A percentile compares a stretch with the other conserved stretches of the same genome.
These are phyloP conservation scores for Larimichthys polyactis DNA, from an alignment of 2,113 vertebrate genomes.

Conservation along the genomic window DNA sequence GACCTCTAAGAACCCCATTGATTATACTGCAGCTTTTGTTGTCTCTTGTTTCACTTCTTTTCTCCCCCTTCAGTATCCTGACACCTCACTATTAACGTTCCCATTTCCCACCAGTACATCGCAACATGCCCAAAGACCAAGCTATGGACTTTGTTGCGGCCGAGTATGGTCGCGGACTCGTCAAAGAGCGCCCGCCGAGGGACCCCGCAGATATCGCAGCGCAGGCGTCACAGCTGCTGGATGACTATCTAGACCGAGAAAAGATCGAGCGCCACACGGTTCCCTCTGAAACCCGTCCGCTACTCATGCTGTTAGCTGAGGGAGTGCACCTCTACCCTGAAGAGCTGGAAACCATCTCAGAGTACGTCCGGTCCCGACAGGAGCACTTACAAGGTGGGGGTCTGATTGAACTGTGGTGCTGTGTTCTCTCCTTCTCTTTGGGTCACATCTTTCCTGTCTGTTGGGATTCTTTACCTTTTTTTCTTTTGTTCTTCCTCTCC, in stretches of 20 bases:
- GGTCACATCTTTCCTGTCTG: neutral
- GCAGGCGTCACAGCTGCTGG: slow-evolving; percentile 82
- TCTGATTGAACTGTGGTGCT: neutral
- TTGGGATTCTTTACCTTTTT: neutral
- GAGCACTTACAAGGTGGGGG: slow-evolving; percentile 79
- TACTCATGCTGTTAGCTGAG: slow-evolving; percentile 82
- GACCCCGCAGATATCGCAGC: slow-evolving; percentile 79
- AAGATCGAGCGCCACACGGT: slow-evolving; percentile 76
- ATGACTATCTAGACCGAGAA: slow-evolving; percentile 81
- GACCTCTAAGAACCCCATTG: neutral
- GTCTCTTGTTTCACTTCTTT: slow-evolving; percentile 12
- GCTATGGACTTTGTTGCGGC: slow-evolving; percentile 80
- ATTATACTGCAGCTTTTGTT: neutral
- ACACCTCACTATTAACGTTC: slow-evolving; percentile 39
- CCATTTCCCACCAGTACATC: slow-evolving; percentile 77
- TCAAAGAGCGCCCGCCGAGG: slow-evolving; percentile 70
- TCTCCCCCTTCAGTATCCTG: slow-evolving; percentile 6
- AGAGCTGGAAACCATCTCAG: slow-evolving; percentile 78
- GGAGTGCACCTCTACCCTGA: slow-evolving; percentile 81
- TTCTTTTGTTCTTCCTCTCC: neutral
- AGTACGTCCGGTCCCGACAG: slow-evolving; percentile 79
- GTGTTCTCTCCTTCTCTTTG: neutral
- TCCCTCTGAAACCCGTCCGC: slow-evolving; percentile 74
- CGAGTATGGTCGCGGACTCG: slow-evolving; percentile 78
- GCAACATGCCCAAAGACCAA: slow-evolving; percentile 86